Percentiles rank a stretch among this genome's conserved stretches.
These are phyloP conservation scores for Serilophus lunatus DNA, from an alignment of 2,113 vertebrate species.

Conservation along the genomic window DNA sequence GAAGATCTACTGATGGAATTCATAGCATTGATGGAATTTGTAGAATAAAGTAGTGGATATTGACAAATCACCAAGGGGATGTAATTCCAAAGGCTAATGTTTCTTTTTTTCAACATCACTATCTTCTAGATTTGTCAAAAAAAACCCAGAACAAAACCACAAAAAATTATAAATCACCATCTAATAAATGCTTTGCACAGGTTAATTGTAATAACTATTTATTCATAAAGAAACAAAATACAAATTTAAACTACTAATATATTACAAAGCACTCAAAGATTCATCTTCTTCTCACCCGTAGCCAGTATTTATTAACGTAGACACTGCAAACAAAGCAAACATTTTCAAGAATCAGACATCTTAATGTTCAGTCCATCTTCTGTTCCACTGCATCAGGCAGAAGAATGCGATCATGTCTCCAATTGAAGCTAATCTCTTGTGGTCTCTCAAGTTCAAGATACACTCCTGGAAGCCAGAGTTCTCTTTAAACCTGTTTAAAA, in stretches of 20 bases:
- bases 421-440: background rate
- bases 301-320: background rate
- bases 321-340: background rate
- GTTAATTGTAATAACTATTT: background rate
- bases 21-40: background rate
- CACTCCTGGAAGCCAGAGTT: background rate
- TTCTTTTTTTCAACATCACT: background rate
- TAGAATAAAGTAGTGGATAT: background rate
- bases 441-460: background rate
- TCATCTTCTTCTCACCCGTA: background rate
- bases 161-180: background rate
- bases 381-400: background rate
- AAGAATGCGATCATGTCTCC: background rate
- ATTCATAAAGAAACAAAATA: background rate
- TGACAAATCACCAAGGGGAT: background rate
- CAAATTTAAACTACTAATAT: background rate
- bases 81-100: background rate
- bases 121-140: background rate
- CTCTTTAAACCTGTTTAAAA: conserved; percentile 29
- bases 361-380: background rate
- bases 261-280: background rate
- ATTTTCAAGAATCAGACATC: background rate
- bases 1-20: background rate
- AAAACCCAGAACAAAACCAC: background rate
- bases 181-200: background rate